A percentile compares a stretch with the other conserved stretches of the same genome.
Conservation (phyloP, 2,113 vertebrate species). For the Paraplagusia blochii region DNA sequence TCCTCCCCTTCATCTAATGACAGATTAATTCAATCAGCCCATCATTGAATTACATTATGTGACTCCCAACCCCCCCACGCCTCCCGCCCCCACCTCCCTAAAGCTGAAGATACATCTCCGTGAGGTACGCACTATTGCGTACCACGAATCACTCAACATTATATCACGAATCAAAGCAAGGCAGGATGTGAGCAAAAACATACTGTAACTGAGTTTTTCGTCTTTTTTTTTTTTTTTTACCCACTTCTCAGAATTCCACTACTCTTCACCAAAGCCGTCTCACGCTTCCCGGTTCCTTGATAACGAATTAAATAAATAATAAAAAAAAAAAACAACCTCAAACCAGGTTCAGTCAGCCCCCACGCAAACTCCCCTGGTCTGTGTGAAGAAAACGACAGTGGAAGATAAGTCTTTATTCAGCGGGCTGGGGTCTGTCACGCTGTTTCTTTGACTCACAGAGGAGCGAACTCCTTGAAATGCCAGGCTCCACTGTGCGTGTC, state of each 20-base stretch:
- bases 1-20: conserved; percentile 63
- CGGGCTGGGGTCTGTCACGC: conserved; percentile 52
- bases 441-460: conserved; percentile 41
- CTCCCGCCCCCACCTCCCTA: conserved; percentile 35
- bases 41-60: conserved; percentile 56
- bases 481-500: conserved; percentile 15
- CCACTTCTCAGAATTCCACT: conserved; percentile 34
- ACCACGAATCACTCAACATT: conserved; percentile 44
- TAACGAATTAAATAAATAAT: conserved; percentile 65
- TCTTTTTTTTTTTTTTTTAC: conserved; percentile 53
- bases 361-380: conserved; percentile 52
- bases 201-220: conserved; percentile 55
- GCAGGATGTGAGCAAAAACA: conserved; percentile 53
- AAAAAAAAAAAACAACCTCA: conserved; percentile 60
- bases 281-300: conserved; percentile 47
- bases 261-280: conserved; percentile 48
- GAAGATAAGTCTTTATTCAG: conserved; percentile 63
- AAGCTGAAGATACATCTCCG: conserved; percentile 49
- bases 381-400: conserved; percentile 50
- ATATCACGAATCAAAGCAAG: conserved; percentile 59
- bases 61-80: background rate
- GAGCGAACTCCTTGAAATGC: conserved; percentile 52
- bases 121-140: conserved; percentile 33
- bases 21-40: conserved; percentile 63
- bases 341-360: conserved; percentile 47